Evolutionary conservation across 2,113 vertebrate genomes (phyloP), one percentile per base, ranked within the genome.

Genomic region (Rhinichthys klamathensis): DNA sequence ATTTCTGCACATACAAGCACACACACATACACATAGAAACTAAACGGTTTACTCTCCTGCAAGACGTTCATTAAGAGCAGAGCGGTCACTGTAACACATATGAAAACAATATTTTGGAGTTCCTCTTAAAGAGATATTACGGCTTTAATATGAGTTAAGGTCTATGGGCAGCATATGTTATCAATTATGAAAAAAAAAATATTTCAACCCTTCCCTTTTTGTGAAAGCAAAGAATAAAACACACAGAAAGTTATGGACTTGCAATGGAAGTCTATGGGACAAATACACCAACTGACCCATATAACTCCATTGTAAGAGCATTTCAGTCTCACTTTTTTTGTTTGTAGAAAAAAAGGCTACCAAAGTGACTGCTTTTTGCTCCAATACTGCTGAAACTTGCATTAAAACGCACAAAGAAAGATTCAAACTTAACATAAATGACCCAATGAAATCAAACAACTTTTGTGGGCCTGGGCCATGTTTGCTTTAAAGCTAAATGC

Each of bases 21-120:
- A 65, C 46, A 65, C 80, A 82, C 46, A 82, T 44, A 82, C 80
- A 56, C 65, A 82, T 7, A 72, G n/a, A 83, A 21, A 72, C 67
- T 56, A 76, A 72, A 38, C 69, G 35, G 65, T 69, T 69, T 69
- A 46, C 72, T 54, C 46, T 76, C 41, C 25, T 56, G 69, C 69
- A 72, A 72, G 21, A 72, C 69, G n/a, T 72, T 72, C 38, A 72
- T 72, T 72, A 44, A 72, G 11, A 72, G 69, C 69, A 72, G 23
- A 44, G 75, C 51, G 18, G 30, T n/a, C 51, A 78, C 4, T 78
- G 56, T 41, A 61, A 79, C 77, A 77, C 21, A 3, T 38, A 7
- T 77, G 75, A 56, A 76, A 76, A 72, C 49, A 54, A 76, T 21
- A 54, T 32, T 30, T 76, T 54, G 38, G 23, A 23, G 38, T 13